A percentile compares a stretch with the other conserved stretches of the same genome.
These are phyloP conservation scores for Nomada hirtipes DNA, from an alignment of 2,888 invertebrate species.

Conservation along the genomic window DNA sequence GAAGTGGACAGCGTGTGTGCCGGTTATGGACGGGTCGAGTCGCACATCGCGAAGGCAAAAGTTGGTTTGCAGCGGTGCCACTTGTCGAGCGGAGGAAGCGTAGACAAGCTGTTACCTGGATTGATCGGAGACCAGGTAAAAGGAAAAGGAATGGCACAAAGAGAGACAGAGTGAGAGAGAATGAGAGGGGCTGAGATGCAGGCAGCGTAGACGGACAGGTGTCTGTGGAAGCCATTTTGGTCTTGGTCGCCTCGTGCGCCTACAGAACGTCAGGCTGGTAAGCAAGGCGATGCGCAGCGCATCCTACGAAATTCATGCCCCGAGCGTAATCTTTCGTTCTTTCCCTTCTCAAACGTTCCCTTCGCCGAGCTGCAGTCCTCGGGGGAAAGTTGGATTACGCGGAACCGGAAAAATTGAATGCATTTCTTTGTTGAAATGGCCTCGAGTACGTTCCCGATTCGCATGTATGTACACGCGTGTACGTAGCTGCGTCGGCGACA, in stretches of 20 bases:
- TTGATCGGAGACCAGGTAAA: slow-evolving; percentile 8
- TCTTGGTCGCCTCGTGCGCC: slow-evolving; percentile 32
- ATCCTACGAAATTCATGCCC: slow-evolving; percentile 64
- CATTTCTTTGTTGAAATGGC: neutral
- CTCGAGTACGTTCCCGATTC: neutral
- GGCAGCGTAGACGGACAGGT: slow-evolving; percentile 49
- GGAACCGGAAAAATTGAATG: too few relatives aligned
- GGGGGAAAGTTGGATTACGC: too few relatives aligned
- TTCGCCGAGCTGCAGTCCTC: too few relatives aligned
- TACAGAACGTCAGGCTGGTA: slow-evolving; percentile 41
- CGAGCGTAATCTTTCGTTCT: slow-evolving; percentile 23
- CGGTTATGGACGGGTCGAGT: neutral
- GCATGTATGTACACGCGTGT: too few relatives aligned
- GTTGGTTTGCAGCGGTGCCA: slow-evolving; percentile 4
- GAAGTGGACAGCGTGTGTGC: too few relatives aligned
- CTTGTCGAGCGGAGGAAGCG: neutral
- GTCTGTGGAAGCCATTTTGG: slow-evolving; percentile 52
- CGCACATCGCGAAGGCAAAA: slow-evolving; percentile 40
- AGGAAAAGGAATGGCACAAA: slow-evolving; percentile 1
- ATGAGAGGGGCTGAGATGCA: neutral
- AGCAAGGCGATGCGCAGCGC: slow-evolving; percentile 52
- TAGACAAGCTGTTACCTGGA: neutral
- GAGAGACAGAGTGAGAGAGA: neutral
- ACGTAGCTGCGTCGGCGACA: neutral
- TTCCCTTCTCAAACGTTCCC: too few relatives aligned